phyloP scores from a whole-genome alignment of 2,797 vertebrate species.

The Botia almorhae region DNA sequence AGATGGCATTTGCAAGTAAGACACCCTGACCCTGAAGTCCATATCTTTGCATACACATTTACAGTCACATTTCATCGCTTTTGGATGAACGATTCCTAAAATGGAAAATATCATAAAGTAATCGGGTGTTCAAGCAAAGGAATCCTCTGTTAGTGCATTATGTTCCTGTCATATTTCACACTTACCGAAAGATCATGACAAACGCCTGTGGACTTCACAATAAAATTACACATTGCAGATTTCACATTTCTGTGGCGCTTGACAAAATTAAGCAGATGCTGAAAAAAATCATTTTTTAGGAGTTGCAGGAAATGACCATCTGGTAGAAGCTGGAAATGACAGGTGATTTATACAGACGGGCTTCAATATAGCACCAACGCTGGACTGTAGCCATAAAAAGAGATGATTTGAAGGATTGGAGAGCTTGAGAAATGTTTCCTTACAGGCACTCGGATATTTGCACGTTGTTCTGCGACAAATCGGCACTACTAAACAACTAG shows the following conservation, averaged over 20 bases:
- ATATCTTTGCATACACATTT: neutral
- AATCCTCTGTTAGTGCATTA: neutral
- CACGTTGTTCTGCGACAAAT: conserved; percentile 31
- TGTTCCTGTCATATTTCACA: neutral
- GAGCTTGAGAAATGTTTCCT: conserved; percentile 40
- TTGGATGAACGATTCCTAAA: neutral
- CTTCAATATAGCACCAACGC: conserved; percentile 20
- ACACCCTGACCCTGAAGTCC: conserved; percentile 25
- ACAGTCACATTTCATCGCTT: neutral
- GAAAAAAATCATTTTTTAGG: neutral
- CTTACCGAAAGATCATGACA: neutral
- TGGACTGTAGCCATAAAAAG: conserved; percentile 1
- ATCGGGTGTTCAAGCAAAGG: neutral
- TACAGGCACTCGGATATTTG: conserved; percentile 26
- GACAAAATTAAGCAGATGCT: neutral
- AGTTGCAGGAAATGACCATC: neutral
- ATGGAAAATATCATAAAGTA: neutral
- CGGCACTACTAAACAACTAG: conserved; percentile 24
- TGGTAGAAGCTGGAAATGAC: neutral
- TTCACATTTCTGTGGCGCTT: neutral
- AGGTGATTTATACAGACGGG: conserved; percentile 4
- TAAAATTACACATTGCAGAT: neutral
- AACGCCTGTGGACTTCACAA: neutral
- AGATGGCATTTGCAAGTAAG: conserved; percentile 98
- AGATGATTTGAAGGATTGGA: conserved; percentile 25